phyloP scores from a whole-genome alignment of 2,113 vertebrate genomes.

The Colaptes auratus region DNA sequence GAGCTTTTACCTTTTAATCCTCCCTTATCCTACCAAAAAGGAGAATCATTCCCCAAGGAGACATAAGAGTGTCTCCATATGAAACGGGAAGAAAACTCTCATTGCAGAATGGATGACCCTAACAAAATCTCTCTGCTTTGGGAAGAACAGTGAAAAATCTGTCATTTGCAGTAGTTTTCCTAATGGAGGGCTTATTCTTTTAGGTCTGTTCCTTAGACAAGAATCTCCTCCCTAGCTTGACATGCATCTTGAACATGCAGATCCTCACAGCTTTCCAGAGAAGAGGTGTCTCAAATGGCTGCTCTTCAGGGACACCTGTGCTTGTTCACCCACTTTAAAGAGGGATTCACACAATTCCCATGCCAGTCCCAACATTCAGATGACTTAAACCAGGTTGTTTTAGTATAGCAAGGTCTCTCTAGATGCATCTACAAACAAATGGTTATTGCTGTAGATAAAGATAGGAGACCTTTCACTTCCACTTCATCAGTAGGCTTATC shows the following conservation, averaged over 20 bases:
- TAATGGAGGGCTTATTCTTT: not conserved
- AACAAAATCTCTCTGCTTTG: not conserved
- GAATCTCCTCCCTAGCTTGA: not conserved
- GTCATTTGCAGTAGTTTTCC: not conserved
- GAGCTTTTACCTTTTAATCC: not conserved
- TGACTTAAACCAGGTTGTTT: not conserved
- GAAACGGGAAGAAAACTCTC: not conserved
- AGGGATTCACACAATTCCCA: not conserved
- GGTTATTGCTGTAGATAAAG: not conserved
- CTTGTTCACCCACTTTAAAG: not conserved
- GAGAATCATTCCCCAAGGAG: not conserved
- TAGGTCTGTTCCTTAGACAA: not conserved
- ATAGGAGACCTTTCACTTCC: not conserved
- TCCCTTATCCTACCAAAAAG: not conserved
- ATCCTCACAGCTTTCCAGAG: not conserved
- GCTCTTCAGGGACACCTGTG: not conserved
- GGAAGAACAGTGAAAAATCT: not conserved
- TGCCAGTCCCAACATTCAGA: not conserved
- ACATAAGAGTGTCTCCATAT: not conserved
- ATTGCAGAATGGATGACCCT: not conserved
- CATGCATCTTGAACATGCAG: not conserved
- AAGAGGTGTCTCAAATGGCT: not conserved
- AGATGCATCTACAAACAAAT: not conserved
- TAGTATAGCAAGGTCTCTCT: not conserved
- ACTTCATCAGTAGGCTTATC: not conserved